Evolutionary conservation across 2,113 vertebrate genomes (phyloP).

Genomic region (Gasterosteus aculeatus): DNA sequence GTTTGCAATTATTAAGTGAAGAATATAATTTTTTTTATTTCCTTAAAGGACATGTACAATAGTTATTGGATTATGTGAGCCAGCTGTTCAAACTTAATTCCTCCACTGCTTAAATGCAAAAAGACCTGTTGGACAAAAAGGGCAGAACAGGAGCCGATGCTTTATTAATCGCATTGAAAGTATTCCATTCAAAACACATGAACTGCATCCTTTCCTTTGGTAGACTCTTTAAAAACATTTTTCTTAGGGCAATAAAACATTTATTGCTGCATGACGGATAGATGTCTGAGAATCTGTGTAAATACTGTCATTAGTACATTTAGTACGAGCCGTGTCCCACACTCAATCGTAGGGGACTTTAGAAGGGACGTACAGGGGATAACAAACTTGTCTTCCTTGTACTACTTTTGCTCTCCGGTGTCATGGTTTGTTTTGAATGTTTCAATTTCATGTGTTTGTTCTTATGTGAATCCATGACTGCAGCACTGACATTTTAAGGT

Average conservation of each 20-base stretch:
- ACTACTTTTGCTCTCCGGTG: slow-evolving; percentile 7
- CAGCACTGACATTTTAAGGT: slow-evolving; percentile 16
- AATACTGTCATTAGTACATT: slow-evolving; percentile 25
- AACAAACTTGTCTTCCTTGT: background rate
- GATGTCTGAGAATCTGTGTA: slow-evolving; percentile 14
- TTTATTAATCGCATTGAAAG: background rate
- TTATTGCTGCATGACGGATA: slow-evolving; percentile 11
- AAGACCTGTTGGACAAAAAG: background rate
- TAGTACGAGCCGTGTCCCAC: slow-evolving; percentile 16
- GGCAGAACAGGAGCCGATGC: background rate
- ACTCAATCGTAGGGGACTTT: background rate
- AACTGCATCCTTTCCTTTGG: background rate
- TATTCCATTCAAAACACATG: background rate
- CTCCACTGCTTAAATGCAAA: background rate
- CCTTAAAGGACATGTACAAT: background rate
- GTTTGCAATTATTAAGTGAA: background rate
- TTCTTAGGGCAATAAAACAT: background rate
- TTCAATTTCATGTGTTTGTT: slow-evolving; percentile 38
- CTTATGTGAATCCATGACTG: slow-evolving; percentile 18
- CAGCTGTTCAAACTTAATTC: background rate
- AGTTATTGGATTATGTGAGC: background rate
- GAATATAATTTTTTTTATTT: background rate
- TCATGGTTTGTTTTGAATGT: slow-evolving; percentile 11
- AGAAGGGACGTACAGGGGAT: background rate
- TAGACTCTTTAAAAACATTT: background rate